Percentiles rank a stretch among this genome's conserved stretches.
These are phyloP conservation scores for Lasioglossum oenotherae DNA, from an alignment of 2,888 invertebrate genomes.

Conservation along the genomic window DNA sequence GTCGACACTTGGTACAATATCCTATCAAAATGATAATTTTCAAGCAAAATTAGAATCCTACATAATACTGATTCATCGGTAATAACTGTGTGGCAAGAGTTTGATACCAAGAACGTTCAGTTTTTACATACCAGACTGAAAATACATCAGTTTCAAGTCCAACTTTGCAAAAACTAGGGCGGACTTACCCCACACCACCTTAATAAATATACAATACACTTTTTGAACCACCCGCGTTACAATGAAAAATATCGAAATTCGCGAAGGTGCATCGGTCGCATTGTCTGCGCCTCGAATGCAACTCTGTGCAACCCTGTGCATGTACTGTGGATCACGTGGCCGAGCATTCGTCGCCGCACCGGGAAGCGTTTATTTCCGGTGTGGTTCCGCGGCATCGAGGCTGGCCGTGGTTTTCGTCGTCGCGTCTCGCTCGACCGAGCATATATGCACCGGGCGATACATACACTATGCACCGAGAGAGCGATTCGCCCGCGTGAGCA, in stretches of 20 bases:
- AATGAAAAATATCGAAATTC: neutral
- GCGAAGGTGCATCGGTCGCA: neutral
- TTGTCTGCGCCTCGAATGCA: neutral
- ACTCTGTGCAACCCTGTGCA: neutral
- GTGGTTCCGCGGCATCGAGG: constrained; percentile 36
- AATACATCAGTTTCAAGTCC: too few relatives aligned
- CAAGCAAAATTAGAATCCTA: too few relatives aligned
- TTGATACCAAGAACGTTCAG: too few relatives aligned
- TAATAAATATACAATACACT: too few relatives aligned
- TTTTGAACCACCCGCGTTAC: too few relatives aligned
- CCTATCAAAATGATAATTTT: too few relatives aligned
- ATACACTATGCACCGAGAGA: constrained; percentile 8
- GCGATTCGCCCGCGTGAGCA: constrained; percentile 11
- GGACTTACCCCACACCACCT: too few relatives aligned
- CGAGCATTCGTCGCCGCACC: neutral
- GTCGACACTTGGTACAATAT: too few relatives aligned
- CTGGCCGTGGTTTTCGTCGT: constrained; percentile 16
- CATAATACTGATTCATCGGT: too few relatives aligned
- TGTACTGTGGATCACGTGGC: neutral
- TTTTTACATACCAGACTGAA: too few relatives aligned
- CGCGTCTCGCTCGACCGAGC: constrained; percentile 17
- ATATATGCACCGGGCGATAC: constrained; percentile 17
- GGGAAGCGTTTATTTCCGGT: constrained; percentile 45
- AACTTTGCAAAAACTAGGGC: too few relatives aligned
- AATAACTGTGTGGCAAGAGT: too few relatives aligned